Base-by-base conservation (phyloP, 64 coral and sea anemone species). In the Porites lutea region DNA sequence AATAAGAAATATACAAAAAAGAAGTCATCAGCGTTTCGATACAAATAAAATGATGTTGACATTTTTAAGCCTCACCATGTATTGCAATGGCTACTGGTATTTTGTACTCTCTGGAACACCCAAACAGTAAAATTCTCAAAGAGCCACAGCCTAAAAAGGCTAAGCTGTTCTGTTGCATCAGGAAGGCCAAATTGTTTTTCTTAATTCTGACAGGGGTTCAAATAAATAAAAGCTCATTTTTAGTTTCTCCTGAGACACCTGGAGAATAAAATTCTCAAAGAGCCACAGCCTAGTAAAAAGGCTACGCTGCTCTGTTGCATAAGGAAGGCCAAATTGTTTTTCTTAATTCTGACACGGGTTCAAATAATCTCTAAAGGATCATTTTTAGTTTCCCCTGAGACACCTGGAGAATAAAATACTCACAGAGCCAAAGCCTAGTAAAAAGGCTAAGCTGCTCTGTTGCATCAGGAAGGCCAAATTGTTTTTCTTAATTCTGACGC, bases 201-300 rank as follows among this genome's bases (percentile, higher is more conserved):
- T 7, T 11, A 55, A 55, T 5, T 55, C 53, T 7, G 5, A 7
- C 10, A 55, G 0, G 53, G 53, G 5, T 55, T 55, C 10, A 55
- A 55, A 7, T 55, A 7, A 55, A 7, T 55, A 7, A 55, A 55
- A 55, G 5, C 10, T 11, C 10, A 11, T 55, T 55, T 55, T 55
- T 55, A 55, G 53, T 55, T 55, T 16, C 64, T 5, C 18, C 64
- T 66, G 64, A 66, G 64, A 66, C 64, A 66, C 64, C 64, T 14
- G 64, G n/a, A 66, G 64, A 66, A 66, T 16, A 66, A 66, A 66
- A 66, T 66, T 66, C 64, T 66, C n/a, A 66, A 11, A 66, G 64
- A 66, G 64, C 7, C 13, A 66, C 64, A 66, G 64, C 64, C 64
- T 66, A 66, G 18, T 66, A 66, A 66, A 66, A 16, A 66, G 64